phyloP scores from a whole-genome alignment of 92 coral and sea anemone species.

The Umimayanthus chanpuru region DNA sequence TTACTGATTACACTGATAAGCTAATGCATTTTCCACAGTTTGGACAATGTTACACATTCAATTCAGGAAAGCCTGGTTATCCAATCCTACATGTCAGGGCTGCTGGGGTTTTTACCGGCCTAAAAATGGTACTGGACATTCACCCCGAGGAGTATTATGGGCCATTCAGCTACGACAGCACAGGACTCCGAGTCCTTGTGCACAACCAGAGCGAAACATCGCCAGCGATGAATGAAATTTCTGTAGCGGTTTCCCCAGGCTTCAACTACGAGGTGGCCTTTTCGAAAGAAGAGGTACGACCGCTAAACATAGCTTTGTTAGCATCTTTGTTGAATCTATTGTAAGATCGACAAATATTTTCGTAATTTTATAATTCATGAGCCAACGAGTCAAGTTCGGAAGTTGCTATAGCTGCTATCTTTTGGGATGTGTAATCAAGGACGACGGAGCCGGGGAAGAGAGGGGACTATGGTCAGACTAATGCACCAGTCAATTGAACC shows the following conservation, averaged over 20 bases:
- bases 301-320: background rate
- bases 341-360: too few species aligned
- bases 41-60: background rate
- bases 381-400: too few species aligned
- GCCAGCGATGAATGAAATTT: background rate
- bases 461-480: too few species aligned
- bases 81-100: background rate
- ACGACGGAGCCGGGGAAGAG: too few species aligned
- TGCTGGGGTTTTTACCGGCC: background rate
- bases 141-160: background rate
- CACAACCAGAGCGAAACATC: background rate
- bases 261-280: background rate
- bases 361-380: too few species aligned
- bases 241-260: background rate
- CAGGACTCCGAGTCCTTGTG: background rate
- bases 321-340: too few species aligned
- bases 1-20: too few species aligned
- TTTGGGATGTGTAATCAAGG: too few species aligned
- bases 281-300: background rate
- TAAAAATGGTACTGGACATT: background rate
- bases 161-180: background rate
- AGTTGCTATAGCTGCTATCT: too few species aligned
- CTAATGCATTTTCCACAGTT: background rate
- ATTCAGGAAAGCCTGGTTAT: background rate
- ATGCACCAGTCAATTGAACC: too few species aligned